Base-by-base conservation (phyloP, 2,888 invertebrate species). In the Cyclophora albipunctata region DNA sequence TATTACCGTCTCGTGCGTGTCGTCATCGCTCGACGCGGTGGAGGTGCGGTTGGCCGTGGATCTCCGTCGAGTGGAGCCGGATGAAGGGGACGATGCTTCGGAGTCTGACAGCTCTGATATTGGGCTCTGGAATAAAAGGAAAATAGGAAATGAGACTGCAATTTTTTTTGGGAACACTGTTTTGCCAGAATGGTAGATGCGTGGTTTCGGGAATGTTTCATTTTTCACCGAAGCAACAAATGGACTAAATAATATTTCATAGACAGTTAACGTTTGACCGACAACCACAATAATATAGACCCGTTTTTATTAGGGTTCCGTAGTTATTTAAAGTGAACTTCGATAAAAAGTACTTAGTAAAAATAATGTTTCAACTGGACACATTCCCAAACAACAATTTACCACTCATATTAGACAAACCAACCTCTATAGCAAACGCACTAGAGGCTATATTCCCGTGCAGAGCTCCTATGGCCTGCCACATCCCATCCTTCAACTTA, bases 51-150 rank as follows among this genome's bases (percentile, higher is more conserved):
- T 75, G 40, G 78, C 73, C 47, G 71, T 66, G 45, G 83, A 75
- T 50, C 85, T 67, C 47, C 81, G 69, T 41, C 84, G 68, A 52
- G 64, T 60, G 40, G 69, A 69, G 20, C 69, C 76, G 37, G 84
- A 80, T 4, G 85, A 78, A 40, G 81, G 78, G 42, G 83, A 81
- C 34, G 87, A 80, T 49, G 84, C 73, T 54, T 90, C 89, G 40
- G 91, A 91, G 60, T 92, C 91, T 3, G 92, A 91, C 58, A 92
- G 76, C 68, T 91, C 91, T 58, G 92, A 92, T 52, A 92, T 78
- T 53, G 91, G 84, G 66, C 84, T 86, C 84, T 89, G 75, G 54
- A 62, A 64, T 20, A 51, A 48, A 54, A 20, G 20, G 3, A 48
- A 5, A 35, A 56, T 52, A 58, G 53, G 54, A 48, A 46, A 43